Evolutionary conservation across 2,797 vertebrate genomes (phyloP).

Genomic region (Takifugu rubripes): DNA sequence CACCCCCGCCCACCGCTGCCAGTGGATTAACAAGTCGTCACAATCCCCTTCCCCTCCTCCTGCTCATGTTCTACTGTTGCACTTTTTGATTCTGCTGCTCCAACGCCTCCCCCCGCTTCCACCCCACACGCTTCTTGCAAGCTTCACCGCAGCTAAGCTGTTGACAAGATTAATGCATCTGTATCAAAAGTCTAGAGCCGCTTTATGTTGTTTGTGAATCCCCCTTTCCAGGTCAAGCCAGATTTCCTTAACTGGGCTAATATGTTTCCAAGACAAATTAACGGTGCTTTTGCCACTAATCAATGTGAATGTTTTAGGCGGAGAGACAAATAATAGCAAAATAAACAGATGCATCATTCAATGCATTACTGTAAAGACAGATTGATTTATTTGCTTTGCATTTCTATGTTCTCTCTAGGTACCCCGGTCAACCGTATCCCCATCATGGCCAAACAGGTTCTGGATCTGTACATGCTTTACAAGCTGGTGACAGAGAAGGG

Average conservation of each 20-base stretch:
- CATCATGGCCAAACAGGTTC: constrained; percentile 98
- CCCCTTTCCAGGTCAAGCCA: constrained; percentile 70
- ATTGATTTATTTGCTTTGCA: constrained; percentile 9
- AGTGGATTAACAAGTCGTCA: constrained; percentile 62
- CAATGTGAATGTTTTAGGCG: no score
- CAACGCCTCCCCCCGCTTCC: constrained; percentile 4
- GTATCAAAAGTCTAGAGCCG: constrained; percentile 73
- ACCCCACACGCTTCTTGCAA: constrained; percentile 37
- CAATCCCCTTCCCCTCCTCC: constrained; percentile 44
- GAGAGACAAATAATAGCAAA: no score
- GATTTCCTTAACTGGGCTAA: constrained; percentile 69
- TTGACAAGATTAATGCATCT: constrained; percentile 73
- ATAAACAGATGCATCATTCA: no score
- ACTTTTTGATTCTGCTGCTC: constrained; percentile 60
- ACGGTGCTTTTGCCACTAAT: constrained; percentile 7
- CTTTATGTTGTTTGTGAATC: constrained; percentile 68
- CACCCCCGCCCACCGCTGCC: constrained; percentile 42
- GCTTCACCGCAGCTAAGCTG: constrained; percentile 68
- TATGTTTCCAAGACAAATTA: constrained; percentile 68
- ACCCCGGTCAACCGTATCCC: constrained; percentile 97
- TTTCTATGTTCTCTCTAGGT: constrained; percentile 65
- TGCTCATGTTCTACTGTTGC: constrained; percentile 43
- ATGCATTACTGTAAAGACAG: no score
- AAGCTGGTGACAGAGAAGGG: constrained; percentile 96
- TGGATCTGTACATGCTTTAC: constrained; percentile 96